Percentiles rank a stretch among this genome's conserved stretches.
Conservation (phyloP, 2,888 invertebrate genomes). For the Caenorhabditis sp. region DNA sequence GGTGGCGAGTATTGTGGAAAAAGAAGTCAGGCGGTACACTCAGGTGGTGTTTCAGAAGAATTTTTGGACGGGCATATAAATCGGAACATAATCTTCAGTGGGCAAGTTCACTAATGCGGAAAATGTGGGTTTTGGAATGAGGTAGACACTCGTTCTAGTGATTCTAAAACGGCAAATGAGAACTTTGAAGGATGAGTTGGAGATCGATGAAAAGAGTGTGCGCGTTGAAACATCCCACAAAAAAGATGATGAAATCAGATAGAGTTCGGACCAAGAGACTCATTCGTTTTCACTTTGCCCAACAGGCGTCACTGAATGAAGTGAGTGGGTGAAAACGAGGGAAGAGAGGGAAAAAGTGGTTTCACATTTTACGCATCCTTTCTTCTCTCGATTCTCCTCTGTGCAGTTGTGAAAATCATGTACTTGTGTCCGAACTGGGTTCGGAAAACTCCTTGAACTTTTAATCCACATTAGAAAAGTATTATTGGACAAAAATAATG, state of each 20-base stretch:
- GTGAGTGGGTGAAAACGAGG: constrained; percentile 45
- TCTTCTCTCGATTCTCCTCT: constrained; percentile 24
- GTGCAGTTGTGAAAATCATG: constrained; percentile 14
- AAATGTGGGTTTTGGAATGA: neutral
- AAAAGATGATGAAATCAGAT: constrained; percentile 19
- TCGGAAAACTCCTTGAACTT: no score
- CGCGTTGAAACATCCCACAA: neutral
- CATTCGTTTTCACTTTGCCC: constrained; percentile 22
- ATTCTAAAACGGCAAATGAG: no score
- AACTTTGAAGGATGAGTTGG: no score
- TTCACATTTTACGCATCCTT: constrained; percentile 38
- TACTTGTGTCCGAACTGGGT: no score
- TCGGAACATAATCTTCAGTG: constrained; percentile 18
- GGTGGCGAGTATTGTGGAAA: constrained; percentile 26
- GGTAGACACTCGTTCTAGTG: no score
- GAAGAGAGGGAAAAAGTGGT: constrained; percentile 36
- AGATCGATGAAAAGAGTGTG: no score
- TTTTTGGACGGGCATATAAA: constrained; percentile 4
- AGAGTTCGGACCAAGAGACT: constrained; percentile 16
- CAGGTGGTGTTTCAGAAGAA: constrained; percentile 38
- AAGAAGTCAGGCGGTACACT: constrained; percentile 32
- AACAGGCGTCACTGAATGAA: constrained; percentile 38
- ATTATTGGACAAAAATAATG: no score
- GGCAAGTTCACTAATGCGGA: neutral
- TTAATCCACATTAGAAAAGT: no score